Evolutionary conservation across 2,888 invertebrate species (phyloP), one percentile per base, ranked within the genome.

Genomic region (Monoplex corrugatus): DNA sequence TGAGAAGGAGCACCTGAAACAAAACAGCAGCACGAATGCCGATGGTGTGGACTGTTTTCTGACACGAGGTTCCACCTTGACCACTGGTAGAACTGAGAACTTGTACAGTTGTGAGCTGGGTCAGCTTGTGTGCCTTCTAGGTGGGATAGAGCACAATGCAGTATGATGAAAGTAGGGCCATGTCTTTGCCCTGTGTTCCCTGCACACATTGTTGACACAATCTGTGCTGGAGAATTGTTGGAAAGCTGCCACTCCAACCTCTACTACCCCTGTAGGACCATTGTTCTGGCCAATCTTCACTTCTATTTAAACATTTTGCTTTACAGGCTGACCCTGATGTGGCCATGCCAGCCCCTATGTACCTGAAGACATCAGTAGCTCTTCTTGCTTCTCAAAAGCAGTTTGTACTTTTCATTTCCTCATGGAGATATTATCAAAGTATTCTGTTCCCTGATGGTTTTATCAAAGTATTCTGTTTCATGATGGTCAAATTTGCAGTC

Each of bases 61-160:
- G 28, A 40, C 28, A n/a, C n/a, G n/a, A 43, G 43, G 32, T 80
- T 80, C 23, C 40, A 80, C 78, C 38, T 40, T 80, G 78, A n/a
- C 38, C n/a, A 10, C 72, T 72, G 32, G 78, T 78, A 40, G 40
- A 35, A 13, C 16, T 78, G 19, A 40, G 78, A 78, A n/a, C 43
- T 86, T 86, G 86, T 86, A 86, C 86, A 86, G 63, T 86, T 86
- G 68, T 84, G 84, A 84, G 45, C 38, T 84, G 84, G 45, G 45
- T 45, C 84, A 84, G 84, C 57, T 84, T 38, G 84, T 57, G 84
- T 84, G 84, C 84, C 84, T 84, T 84, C 32, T 44, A 32, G 45
- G 82, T 28, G 82, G 82, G 35, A 45, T 45, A 44, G 32, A 57
- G 35, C 45, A 45, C 38, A 6, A 13, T 19, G 38, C 28, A 38